These are phyloP conservation scores for Drosophila helvetica DNA, from an alignment of 2,888 invertebrate genomes.

Conservation along the genomic window DNA sequence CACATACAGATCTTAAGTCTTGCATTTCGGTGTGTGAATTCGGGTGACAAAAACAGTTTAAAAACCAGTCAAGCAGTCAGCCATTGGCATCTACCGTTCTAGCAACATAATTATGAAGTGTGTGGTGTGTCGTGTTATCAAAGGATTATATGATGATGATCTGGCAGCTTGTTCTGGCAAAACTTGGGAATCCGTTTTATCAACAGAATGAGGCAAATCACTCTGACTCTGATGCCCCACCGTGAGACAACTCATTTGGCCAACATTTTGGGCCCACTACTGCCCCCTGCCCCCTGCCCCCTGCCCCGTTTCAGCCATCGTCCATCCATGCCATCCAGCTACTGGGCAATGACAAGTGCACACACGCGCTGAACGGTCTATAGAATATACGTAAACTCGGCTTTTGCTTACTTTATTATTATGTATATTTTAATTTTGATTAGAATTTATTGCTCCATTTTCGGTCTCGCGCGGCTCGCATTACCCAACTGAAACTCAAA, in stretches of 20 bases:
- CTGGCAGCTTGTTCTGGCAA: constrained; percentile 15
- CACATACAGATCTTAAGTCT: too few species aligned
- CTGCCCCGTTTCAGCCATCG: constrained; percentile 1
- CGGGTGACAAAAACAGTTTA: too few species aligned
- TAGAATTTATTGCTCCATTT: constrained; percentile 79
- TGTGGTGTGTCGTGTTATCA: constrained; percentile 13
- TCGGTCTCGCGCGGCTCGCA: constrained; percentile 39
- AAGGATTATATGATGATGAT: constrained; percentile 23
- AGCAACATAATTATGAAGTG: background rate
- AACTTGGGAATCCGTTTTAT: background rate
- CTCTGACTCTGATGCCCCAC: constrained; percentile 6
- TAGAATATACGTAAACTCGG: constrained; percentile 47
- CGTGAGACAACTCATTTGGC: constrained; percentile 24
- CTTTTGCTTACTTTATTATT: constrained; percentile 67
- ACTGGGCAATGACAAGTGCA: constrained; percentile 47
- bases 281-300: background rate
- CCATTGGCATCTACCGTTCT: background rate
- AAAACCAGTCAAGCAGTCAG: background rate
- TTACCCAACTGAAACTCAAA: constrained; percentile 52
- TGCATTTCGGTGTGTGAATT: too few species aligned
- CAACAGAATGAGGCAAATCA: constrained; percentile 17
- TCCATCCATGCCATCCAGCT: constrained; percentile 3
- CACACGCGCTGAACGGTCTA: constrained; percentile 65
- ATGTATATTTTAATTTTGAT: constrained; percentile 78
- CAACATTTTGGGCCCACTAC: constrained; percentile 7